Evolutionary conservation across 64 coral and sea anemone genomes (phyloP).

Genomic region (Dendrophyllia cribrosa): DNA sequence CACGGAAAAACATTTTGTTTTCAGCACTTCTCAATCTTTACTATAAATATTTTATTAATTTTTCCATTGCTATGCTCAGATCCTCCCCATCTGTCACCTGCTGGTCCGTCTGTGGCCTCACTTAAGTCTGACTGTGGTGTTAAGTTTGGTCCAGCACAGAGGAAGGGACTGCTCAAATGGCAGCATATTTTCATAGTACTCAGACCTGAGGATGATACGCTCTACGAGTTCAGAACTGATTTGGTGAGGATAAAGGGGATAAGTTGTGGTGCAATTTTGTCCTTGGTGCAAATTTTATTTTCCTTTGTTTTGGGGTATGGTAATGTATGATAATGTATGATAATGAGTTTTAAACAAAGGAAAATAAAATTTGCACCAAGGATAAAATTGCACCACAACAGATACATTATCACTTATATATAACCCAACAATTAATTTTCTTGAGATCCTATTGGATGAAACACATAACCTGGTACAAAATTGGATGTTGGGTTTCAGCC

Average conservation of each 20-base stretch:
- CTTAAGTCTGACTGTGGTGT: conserved; percentile 80
- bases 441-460: too few relatives aligned
- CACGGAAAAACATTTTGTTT: not conserved
- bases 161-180: conserved; percentile 59
- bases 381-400: too few relatives aligned
- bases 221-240: conserved; percentile 94
- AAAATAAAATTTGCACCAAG: too few relatives aligned
- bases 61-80: conserved; percentile 28
- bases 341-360: too few relatives aligned
- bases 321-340: too few relatives aligned
- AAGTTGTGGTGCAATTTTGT: too few relatives aligned
- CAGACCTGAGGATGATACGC: conserved; percentile 72
- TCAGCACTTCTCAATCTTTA: not conserved
- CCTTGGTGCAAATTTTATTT: too few relatives aligned
- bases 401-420: too few relatives aligned
- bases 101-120: conserved; percentile 84
- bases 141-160: conserved; percentile 67
- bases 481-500: too few relatives aligned
- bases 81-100: conserved; percentile 63
- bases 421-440: not conserved
- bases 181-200: conserved; percentile 62
- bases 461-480: too few relatives aligned
- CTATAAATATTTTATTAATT: not conserved
- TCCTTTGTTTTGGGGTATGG: too few relatives aligned
- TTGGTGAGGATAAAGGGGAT: conserved; percentile 54